These are phyloP conservation scores for Philhelius pedissequus DNA, from an alignment of 2,888 invertebrate species.

Conservation along the genomic window DNA sequence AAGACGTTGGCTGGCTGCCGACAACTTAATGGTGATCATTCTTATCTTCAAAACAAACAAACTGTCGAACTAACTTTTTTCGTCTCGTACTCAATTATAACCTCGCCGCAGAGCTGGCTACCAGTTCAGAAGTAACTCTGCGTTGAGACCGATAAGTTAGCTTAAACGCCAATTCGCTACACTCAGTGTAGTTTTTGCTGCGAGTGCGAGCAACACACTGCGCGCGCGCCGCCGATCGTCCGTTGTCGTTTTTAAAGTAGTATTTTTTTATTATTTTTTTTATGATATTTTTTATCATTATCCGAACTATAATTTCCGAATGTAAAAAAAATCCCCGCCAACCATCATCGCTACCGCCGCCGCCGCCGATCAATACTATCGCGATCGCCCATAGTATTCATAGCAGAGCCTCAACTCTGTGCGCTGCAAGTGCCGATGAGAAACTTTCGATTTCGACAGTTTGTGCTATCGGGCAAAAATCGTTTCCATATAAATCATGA, in stretches of 20 bases:
- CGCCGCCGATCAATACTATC: conserved; percentile 20
- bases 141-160: conserved; percentile 51
- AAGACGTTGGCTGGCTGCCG: no score
- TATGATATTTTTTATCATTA: conserved; percentile 20
- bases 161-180: not conserved
- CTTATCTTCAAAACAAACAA: conserved; percentile 41
- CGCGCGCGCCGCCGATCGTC: no score
- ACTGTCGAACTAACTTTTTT: conserved; percentile 9
- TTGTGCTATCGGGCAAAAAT: conserved; percentile 83
- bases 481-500: conserved; percentile 82
- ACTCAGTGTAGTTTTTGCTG: conserved; percentile 8
- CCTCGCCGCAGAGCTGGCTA: conserved; percentile 1
- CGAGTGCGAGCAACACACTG: not conserved
- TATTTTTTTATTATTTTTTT: not conserved
- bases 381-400: conserved; percentile 34
- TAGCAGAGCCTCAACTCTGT: not conserved
- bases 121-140: conserved; percentile 13
- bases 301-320: conserved; percentile 5
- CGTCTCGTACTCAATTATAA: conserved; percentile 17
- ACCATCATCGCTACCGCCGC: no score
- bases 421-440: conserved; percentile 80
- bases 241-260: not conserved
- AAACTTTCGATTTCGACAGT: conserved; percentile 82
- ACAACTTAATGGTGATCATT: conserved; percentile 34
- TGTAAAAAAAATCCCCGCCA: conserved; percentile 13